phyloP scores from a whole-genome alignment of 1,140 invertebrate genomes.

The Drosophila repleta region DNA sequence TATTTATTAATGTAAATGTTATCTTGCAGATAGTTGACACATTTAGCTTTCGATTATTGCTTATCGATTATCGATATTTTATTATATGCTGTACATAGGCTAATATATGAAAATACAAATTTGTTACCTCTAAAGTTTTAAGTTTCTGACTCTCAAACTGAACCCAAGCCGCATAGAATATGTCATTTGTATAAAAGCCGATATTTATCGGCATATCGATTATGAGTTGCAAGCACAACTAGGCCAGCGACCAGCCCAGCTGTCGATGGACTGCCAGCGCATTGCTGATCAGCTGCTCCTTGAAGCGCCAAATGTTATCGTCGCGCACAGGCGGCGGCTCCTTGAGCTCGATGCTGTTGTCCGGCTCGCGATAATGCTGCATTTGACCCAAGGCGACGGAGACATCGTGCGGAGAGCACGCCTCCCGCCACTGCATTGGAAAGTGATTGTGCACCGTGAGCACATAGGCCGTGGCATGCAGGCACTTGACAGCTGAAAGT shows the following conservation, averaged over 20 bases:
- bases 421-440: constrained; percentile 91
- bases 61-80: no score
- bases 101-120: no score
- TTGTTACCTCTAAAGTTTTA: no score
- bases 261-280: constrained; percentile 16
- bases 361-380: constrained; percentile 92
- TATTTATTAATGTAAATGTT: no score
- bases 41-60: no score
- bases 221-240: no score
- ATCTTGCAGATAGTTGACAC: no score
- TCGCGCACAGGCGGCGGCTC: constrained; percentile 37
- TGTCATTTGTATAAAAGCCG: no score
- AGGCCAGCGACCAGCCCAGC: constrained; percentile 30
- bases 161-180: no score
- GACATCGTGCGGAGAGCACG: constrained; percentile 91
- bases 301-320: constrained; percentile 57
- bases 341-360: constrained; percentile 84
- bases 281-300: constrained; percentile 39
- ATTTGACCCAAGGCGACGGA: constrained; percentile 91
- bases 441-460: constrained; percentile 96
- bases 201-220: no score
- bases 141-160: no score
- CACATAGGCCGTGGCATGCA: constrained; percentile 94
- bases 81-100: no score
- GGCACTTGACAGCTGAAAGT: constrained; percentile 94